Evolutionary conservation across 2,113 vertebrate genomes (phyloP).

Genomic region (Lathamus discolor): DNA sequence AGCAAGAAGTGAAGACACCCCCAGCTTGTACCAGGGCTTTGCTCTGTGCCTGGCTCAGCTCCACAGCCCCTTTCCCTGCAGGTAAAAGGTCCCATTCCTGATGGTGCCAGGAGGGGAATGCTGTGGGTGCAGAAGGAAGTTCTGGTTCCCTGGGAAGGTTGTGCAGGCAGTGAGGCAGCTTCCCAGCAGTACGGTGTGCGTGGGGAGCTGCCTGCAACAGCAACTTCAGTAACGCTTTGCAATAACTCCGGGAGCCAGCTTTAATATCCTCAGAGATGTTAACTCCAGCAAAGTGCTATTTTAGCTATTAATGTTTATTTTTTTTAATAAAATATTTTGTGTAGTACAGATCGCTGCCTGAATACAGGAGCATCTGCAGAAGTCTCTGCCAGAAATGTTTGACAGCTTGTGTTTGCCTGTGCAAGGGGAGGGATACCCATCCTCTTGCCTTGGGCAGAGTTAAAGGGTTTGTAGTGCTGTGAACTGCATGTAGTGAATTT

Average conservation of each 20-base stretch:
- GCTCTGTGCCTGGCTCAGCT: neutral
- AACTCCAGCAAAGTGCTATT: neutral
- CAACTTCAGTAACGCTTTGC: neutral
- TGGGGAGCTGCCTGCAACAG: conserved; percentile 21
- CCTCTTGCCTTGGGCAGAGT: neutral
- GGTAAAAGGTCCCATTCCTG: neutral
- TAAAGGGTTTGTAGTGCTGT: neutral
- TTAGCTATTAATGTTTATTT: neutral
- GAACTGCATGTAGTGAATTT: neutral
- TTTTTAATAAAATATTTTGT: neutral
- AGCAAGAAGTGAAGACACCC: neutral
- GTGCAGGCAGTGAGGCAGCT: neutral
- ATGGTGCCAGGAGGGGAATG: neutral
- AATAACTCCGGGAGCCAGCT: conserved; percentile 21
- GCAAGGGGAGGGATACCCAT: neutral
- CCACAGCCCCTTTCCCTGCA: neutral
- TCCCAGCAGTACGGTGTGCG: neutral
- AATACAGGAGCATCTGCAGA: neutral
- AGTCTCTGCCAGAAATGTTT: neutral
- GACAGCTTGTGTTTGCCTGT: neutral
- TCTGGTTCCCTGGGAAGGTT: neutral
- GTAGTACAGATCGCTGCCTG: neutral
- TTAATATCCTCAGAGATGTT: conserved; percentile 46
- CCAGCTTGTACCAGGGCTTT: neutral
- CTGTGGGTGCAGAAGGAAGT: neutral